Conservation (phyloP, 2,888 invertebrate species). For the Dioctria linearis region DNA sequence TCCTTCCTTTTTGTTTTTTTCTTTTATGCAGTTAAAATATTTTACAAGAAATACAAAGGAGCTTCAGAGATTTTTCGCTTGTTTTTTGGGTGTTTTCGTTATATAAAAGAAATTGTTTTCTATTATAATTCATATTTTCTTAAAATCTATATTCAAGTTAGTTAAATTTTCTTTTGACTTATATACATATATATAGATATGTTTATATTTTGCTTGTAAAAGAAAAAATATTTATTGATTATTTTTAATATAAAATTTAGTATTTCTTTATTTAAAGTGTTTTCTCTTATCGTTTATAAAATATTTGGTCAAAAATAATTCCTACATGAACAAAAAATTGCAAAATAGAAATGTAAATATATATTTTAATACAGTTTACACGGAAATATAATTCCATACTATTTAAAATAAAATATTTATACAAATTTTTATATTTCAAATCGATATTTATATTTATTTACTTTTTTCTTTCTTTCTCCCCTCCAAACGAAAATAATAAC, state of each 20-base stretch:
- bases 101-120: slow-evolving; percentile 32
- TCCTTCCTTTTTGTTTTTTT: too few relatives aligned
- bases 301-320: slow-evolving; percentile 54
- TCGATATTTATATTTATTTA: slow-evolving; percentile 44
- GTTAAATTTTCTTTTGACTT: neutral
- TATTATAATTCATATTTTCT: slow-evolving; percentile 38
- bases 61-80: slow-evolving; percentile 41
- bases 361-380: slow-evolving; percentile 18
- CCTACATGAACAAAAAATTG: slow-evolving; percentile 54
- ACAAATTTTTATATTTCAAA: slow-evolving; percentile 24
- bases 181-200: neutral
- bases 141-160: slow-evolving; percentile 7
- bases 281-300: slow-evolving; percentile 52
- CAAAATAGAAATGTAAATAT: slow-evolving; percentile 18
- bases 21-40: too few relatives aligned
- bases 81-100: slow-evolving; percentile 36
- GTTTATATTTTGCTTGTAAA: slow-evolving; percentile 31
- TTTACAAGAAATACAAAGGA: neutral
- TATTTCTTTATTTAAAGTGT: slow-evolving; percentile 37
- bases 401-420: slow-evolving; percentile 21
- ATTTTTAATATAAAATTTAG: slow-evolving; percentile 49
- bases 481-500: slow-evolving; percentile 43
- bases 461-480: slow-evolving; percentile 48
- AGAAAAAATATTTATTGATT: slow-evolving; percentile 44
- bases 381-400: slow-evolving; percentile 13